Conservation (phyloP, 30 jellyfish, hydroid and myxozoan species). For the Phacellophora camtschatica region DNA sequence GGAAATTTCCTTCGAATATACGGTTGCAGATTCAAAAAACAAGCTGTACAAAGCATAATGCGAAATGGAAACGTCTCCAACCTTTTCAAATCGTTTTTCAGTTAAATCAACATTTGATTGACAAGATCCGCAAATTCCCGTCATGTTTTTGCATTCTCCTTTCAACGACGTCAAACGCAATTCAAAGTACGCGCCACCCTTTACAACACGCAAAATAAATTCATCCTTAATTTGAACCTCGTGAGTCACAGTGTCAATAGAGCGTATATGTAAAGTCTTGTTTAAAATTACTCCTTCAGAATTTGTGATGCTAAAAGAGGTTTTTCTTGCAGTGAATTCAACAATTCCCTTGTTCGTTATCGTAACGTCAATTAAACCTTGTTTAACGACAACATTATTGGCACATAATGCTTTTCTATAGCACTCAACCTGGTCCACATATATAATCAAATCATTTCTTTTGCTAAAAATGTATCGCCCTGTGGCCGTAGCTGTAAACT, state of each 20-base stretch:
- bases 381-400: constrained; percentile 5
- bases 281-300: neutral
- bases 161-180: neutral
- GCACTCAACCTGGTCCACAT: constrained; percentile 45
- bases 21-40: constrained; percentile 27
- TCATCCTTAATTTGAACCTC: neutral
- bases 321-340: neutral
- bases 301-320: neutral
- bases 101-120: neutral
- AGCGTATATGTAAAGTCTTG: neutral
- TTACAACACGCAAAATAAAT: neutral
- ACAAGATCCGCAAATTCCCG: constrained; percentile 61
- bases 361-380: neutral
- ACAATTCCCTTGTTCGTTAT: neutral
- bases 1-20: neutral
- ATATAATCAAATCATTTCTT: neutral
- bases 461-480: constrained; percentile 37
- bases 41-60: constrained; percentile 35
- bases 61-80: constrained; percentile 8
- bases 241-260: neutral
- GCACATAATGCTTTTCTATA: constrained; percentile 21
- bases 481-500: neutral
- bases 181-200: neutral
- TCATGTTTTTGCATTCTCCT: neutral
- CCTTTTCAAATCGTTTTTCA: neutral